Percentiles rank a stretch among this genome's conserved stretches.
Evolutionary conservation across 2,797 vertebrate species (phyloP).

Genomic region (Oryzias sinensis): DNA sequence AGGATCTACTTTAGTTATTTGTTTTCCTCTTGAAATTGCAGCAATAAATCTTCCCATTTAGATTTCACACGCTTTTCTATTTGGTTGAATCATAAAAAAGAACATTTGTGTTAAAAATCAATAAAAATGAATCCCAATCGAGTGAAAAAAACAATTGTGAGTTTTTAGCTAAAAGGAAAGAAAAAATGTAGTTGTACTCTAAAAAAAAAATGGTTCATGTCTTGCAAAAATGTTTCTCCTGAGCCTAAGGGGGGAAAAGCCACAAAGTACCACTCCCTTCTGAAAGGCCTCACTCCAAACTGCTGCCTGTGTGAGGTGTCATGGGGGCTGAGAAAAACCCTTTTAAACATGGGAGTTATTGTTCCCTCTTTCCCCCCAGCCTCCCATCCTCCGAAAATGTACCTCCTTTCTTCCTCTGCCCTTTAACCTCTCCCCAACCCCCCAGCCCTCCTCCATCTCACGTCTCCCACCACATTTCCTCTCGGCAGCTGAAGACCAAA

Average conservation of each 20-base stretch:
- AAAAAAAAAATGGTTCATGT: slow-evolving; percentile 13
- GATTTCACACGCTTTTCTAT: neutral
- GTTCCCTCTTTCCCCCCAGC: slow-evolving; percentile 71
- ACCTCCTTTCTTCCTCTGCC: slow-evolving; percentile 83
- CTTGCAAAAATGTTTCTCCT: slow-evolving; percentile 44
- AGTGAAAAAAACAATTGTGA: neutral
- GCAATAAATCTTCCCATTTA: neutral
- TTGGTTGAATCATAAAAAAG: slow-evolving; percentile 1
- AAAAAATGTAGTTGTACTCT: neutral
- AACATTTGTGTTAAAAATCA: neutral
- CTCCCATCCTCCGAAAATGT: slow-evolving; percentile 85
- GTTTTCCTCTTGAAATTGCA: neutral
- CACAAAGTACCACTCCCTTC: slow-evolving; percentile 35
- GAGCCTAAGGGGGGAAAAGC: slow-evolving; percentile 40
- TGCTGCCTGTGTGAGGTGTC: slow-evolving; percentile 62
- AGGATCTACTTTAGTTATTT: neutral
- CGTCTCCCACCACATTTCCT: slow-evolving; percentile 60
- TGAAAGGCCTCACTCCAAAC: slow-evolving; percentile 55
- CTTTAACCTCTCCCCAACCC: slow-evolving; percentile 81
- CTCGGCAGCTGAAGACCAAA: slow-evolving; percentile 68
- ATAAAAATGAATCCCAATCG: neutral
- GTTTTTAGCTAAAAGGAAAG: neutral
- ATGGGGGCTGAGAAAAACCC: slow-evolving; percentile 60
- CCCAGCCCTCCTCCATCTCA: slow-evolving; percentile 63
- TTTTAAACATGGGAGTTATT: slow-evolving; percentile 77